Evolutionary conservation across 2,888 invertebrate species (phyloP).

Genomic region (Drosophila nr. perissopoda): DNA sequence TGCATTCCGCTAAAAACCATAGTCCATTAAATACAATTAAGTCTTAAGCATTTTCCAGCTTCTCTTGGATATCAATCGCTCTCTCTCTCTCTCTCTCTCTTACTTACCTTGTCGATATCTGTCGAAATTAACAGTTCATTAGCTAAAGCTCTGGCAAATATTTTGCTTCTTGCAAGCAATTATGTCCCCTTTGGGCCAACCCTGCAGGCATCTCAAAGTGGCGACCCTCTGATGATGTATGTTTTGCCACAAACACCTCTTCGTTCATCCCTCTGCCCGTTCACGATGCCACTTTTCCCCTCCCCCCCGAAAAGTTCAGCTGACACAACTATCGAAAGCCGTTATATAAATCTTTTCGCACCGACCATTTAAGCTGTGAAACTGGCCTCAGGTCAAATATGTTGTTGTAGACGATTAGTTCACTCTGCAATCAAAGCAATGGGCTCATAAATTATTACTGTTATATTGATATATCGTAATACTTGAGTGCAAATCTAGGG

Average conservation of each 20-base stretch:
- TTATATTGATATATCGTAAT: slow-evolving; percentile 21
- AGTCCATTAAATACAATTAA: slow-evolving; percentile 70
- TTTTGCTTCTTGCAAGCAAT: slow-evolving; percentile 63
- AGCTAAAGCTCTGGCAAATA: slow-evolving; percentile 61
- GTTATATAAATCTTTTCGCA: slow-evolving; percentile 67
- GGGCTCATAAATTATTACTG: slow-evolving; percentile 7
- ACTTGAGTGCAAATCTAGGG: neutral
- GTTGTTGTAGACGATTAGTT: slow-evolving; percentile 6
- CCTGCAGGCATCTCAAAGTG: slow-evolving; percentile 36
- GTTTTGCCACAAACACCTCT: slow-evolving; percentile 41
- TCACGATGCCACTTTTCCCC: neutral
- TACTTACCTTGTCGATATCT: slow-evolving; percentile 12
- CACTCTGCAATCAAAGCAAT: slow-evolving; percentile 11
- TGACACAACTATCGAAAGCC: slow-evolving; percentile 58
- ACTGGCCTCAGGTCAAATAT: slow-evolving; percentile 41
- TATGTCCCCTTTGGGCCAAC: slow-evolving; percentile 36
- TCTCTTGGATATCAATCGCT: neutral
- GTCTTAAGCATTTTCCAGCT: slow-evolving; percentile 47
- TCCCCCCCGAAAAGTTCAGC: slow-evolving; percentile 4
- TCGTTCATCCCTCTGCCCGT: neutral
- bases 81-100: neutral
- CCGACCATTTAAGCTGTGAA: slow-evolving; percentile 54
- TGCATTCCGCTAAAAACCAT: slow-evolving; percentile 29
- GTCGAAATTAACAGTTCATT: slow-evolving; percentile 76
- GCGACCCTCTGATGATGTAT: slow-evolving; percentile 62